Evolutionary conservation across 2,888 invertebrate species (phyloP).

Genomic region (Dryobota labecula): DNA sequence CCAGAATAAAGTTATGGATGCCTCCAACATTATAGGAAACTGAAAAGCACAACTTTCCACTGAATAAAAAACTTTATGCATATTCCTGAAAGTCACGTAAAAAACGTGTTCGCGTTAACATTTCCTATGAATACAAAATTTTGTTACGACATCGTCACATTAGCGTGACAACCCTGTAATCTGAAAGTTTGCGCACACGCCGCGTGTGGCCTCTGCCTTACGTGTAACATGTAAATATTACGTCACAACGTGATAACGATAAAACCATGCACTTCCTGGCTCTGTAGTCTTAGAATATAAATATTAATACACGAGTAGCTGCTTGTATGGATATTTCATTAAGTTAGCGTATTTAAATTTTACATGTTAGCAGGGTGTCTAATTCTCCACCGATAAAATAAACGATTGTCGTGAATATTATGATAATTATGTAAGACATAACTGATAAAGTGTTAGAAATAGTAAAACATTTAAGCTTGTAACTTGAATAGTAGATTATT

Average conservation of each 20-base stretch:
- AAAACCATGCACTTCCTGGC: slow-evolving; percentile 68
- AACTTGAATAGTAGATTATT: neutral
- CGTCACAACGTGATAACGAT: slow-evolving; percentile 72
- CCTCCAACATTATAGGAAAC: slow-evolving; percentile 22
- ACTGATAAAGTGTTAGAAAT: neutral
- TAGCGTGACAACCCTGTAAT: slow-evolving; percentile 54
- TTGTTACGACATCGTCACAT: slow-evolving; percentile 51
- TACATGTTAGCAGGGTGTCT: neutral
- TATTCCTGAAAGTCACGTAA: slow-evolving; percentile 62
- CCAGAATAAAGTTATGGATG: slow-evolving; percentile 7
- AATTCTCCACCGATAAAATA: neutral
- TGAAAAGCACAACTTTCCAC: slow-evolving; percentile 44
- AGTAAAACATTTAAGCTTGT: neutral
- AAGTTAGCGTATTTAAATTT: neutral
- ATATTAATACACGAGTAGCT: slow-evolving; percentile 33
- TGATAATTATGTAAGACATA: neutral
- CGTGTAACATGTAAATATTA: slow-evolving; percentile 66
- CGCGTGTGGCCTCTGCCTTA: slow-evolving; percentile 67
- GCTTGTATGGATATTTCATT: neutral
- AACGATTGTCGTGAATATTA: neutral
- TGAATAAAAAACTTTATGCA: slow-evolving; percentile 50
- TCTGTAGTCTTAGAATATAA: slow-evolving; percentile 33
- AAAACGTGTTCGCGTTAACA: slow-evolving; percentile 51
- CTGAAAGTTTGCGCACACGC: slow-evolving; percentile 48
- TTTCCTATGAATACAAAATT: slow-evolving; percentile 61